Percentiles rank a stretch among this genome's conserved stretches.
Conservation (phyloP, 1,140 invertebrate genomes). For the Papilio dardanus region DNA sequence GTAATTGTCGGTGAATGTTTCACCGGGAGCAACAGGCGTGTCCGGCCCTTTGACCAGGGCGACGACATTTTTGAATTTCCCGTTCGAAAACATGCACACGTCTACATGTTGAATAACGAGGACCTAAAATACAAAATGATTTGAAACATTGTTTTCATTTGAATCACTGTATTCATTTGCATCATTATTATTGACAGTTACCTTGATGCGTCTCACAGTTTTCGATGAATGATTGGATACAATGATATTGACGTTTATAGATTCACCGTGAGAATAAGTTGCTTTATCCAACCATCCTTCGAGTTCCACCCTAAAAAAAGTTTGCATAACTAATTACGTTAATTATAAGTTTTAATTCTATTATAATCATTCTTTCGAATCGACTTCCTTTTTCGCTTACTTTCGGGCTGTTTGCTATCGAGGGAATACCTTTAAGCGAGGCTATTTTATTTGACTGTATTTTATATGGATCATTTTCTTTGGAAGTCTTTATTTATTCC, state of each 20-base stretch:
- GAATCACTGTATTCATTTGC: background rate
- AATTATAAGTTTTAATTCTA: background rate
- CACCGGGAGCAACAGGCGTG: slow-evolving; percentile 86
- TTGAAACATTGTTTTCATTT: slow-evolving; percentile 4
- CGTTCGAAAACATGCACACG: slow-evolving; percentile 99
- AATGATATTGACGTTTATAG: slow-evolving; percentile 93
- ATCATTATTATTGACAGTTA: slow-evolving; percentile 42
- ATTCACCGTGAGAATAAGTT: slow-evolving; percentile 96
- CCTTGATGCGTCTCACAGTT: slow-evolving; percentile 95
- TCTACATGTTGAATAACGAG: slow-evolving; percentile 98
- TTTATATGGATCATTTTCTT: no score
- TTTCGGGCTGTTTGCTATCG: background rate
- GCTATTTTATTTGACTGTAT: no score
- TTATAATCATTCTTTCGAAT: background rate
- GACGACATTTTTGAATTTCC: slow-evolving; percentile 99
- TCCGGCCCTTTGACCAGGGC: slow-evolving; percentile 90
- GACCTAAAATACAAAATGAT: slow-evolving; percentile 82
- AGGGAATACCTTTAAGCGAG: no score
- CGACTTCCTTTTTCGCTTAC: background rate
- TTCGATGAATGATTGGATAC: slow-evolving; percentile 97
- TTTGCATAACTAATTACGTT: slow-evolving; percentile 22
- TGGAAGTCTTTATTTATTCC: background rate
- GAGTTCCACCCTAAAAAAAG: slow-evolving; percentile 84
- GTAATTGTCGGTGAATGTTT: slow-evolving; percentile 85
- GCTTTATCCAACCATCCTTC: slow-evolving; percentile 97